Conservation (phyloP, 2,797 vertebrate species). For the Octomys mimax region DNA sequence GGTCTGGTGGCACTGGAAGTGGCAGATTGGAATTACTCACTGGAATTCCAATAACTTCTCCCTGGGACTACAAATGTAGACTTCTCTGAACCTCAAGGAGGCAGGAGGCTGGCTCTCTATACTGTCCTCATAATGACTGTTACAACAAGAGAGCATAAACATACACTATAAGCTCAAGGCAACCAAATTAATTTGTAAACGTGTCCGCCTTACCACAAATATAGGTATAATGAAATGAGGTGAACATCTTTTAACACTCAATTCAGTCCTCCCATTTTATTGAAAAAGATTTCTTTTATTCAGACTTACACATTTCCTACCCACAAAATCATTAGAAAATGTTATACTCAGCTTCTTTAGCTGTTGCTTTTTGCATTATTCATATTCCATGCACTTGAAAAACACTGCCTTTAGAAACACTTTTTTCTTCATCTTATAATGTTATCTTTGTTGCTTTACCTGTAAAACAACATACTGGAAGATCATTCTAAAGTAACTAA, state of each 20-base stretch:
- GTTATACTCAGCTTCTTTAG: neutral
- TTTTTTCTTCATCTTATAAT: neutral
- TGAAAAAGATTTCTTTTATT: neutral
- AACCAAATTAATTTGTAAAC: conserved; percentile 46
- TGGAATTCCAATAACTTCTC: no score
- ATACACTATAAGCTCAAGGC: conserved; percentile 7
- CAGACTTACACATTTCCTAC: neutral
- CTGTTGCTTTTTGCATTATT: neutral
- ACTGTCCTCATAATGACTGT: neutral
- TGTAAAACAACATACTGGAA: neutral
- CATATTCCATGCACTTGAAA: neutral
- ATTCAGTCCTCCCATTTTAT: neutral
- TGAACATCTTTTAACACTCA: conserved; percentile 9
- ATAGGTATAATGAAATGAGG: neutral
- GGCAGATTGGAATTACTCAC: no score
- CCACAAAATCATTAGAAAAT: conserved; percentile 32
- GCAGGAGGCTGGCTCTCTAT: no score
- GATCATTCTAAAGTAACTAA: neutral
- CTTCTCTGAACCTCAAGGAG: no score
- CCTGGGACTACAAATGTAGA: no score
- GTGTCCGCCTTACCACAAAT: neutral
- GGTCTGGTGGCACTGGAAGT: no score
- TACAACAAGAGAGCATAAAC: conserved; percentile 41
- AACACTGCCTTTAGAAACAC: neutral
- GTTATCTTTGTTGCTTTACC: neutral